Conservation (phyloP, 2,888 invertebrate genomes). For the Diloba caeruleocephala region DNA sequence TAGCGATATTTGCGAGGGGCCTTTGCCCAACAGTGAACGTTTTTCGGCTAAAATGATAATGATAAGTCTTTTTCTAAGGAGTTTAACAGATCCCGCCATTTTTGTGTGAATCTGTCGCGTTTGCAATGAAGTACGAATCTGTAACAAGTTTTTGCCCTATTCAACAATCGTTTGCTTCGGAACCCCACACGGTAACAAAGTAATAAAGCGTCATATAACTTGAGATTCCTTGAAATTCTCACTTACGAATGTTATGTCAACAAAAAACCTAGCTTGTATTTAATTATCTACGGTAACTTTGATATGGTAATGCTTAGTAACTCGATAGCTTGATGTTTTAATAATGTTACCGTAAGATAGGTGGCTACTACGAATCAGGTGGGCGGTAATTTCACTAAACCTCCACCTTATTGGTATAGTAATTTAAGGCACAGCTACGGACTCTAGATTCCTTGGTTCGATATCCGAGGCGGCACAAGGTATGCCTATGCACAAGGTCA, state of each 20-base stretch:
- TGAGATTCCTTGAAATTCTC: constrained; percentile 66
- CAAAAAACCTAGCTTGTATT: constrained; percentile 59
- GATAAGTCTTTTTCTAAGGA: no score
- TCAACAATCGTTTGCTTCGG: constrained; percentile 38
- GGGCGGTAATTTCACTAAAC: constrained; percentile 5
- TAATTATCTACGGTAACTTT: constrained; percentile 57
- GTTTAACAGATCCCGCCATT: no score
- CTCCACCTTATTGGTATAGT: neutral
- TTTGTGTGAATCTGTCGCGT: no score
- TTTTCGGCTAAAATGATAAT: no score
- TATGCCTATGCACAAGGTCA: no score
- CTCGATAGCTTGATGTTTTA: constrained; percentile 36
- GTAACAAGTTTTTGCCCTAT: neutral
- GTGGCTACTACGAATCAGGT: constrained; percentile 21
- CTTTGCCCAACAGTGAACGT: no score
- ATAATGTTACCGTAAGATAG: constrained; percentile 29
- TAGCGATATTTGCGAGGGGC: no score
- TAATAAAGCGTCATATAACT: constrained; percentile 64
- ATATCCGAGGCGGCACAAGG: no score
- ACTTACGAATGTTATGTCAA: constrained; percentile 60
- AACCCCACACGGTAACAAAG: constrained; percentile 45
- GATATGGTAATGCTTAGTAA: constrained; percentile 54
- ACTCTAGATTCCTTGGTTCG: neutral
- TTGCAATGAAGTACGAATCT: no score
- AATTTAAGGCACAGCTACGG: no score